A percentile compares a stretch with the other conserved stretches of the same genome.
phyloP scores from a whole-genome alignment of 2,888 invertebrate genomes.

The Drosophila anceps region DNA sequence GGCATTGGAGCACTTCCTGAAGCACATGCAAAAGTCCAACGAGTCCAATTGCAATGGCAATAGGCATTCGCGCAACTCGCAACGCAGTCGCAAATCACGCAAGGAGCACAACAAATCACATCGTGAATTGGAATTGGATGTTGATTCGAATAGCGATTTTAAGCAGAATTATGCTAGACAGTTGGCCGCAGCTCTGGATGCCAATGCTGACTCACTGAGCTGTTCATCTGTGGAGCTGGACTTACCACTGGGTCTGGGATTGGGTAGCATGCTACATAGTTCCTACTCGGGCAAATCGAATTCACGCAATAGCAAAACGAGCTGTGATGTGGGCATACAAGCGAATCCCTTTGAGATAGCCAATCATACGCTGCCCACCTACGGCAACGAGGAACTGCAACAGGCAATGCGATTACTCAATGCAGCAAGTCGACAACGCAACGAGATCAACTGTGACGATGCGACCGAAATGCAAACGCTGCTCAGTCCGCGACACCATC shows the following conservation, averaged over 20 bases:
- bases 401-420: constrained; percentile 80
- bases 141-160: constrained; percentile 64
- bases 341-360: constrained; percentile 87
- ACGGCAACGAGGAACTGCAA: constrained; percentile 79
- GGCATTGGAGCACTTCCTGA: constrained; percentile 77
- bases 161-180: constrained; percentile 75
- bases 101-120: constrained; percentile 47
- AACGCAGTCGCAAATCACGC: constrained; percentile 80
- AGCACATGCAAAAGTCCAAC: constrained; percentile 79
- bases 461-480: constrained; percentile 83
- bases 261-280: constrained; percentile 82
- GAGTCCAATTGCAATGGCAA: constrained; percentile 80
- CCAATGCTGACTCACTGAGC: constrained; percentile 76
- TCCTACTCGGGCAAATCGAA: constrained; percentile 86
- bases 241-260: constrained; percentile 67
- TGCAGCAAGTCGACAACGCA: constrained; percentile 77
- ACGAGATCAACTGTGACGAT: constrained; percentile 58
- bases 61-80: constrained; percentile 83
- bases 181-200: constrained; percentile 50
- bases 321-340: constrained; percentile 87
- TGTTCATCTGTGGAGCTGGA: constrained; percentile 86
- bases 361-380: constrained; percentile 83
- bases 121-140: constrained; percentile 39
- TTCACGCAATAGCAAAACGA: constrained; percentile 86
- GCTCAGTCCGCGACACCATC: constrained; percentile 53